Base-by-base conservation (phyloP, 2,113 vertebrate genomes). In the Eurystomus gularis region DNA sequence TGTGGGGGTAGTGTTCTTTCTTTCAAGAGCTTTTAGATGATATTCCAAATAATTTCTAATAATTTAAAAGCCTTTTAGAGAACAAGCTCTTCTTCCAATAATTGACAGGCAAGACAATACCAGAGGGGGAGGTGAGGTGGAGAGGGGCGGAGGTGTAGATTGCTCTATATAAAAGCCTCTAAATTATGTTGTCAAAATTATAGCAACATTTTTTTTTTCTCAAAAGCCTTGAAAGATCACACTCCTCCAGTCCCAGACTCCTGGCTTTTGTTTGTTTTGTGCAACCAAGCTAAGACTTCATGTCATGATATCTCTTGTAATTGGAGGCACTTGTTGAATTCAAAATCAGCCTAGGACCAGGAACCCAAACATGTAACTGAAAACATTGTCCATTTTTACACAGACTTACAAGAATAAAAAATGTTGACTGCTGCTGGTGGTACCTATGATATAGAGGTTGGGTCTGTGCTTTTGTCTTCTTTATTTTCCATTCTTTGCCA, bases 161-260 rank as follows among this genome's bases (percentile, higher is more conserved):
- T 97, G 97, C 90, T 98, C 90, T 90, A 88, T 97, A 97, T 97
- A 97, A 98, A 97, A 97, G 96, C 96, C 94, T 97, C 89, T 97
- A 97, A 95, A 96, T 98, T 98, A 98, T 97, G 95, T 98, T 98
- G 97, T 98, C 96, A 97, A 97, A 98, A 97, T 97, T 98, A 97
- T 75, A 97, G 93, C 82, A 98, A 97, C 96, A 69, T 66, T 88
- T 94, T 96, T 96, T 88, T 87, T 72, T 12, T 13, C 77, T 89
- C 85, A 86, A 94, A 96, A 95, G 44, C 91, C 82, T 95, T 94
- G 70, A 87, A 96, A 95, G 92, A 97, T 95, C 87, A 81, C 77
- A 95, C 62, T 97, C 80, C 83, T 97, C 64, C 79, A 94, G 71
- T 96, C 69, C 82, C 91, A 93, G 93, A 93, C 58, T 97, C 86